phyloP scores from a whole-genome alignment of 1,140 invertebrate species.

The Eufriesea mexicana region DNA sequence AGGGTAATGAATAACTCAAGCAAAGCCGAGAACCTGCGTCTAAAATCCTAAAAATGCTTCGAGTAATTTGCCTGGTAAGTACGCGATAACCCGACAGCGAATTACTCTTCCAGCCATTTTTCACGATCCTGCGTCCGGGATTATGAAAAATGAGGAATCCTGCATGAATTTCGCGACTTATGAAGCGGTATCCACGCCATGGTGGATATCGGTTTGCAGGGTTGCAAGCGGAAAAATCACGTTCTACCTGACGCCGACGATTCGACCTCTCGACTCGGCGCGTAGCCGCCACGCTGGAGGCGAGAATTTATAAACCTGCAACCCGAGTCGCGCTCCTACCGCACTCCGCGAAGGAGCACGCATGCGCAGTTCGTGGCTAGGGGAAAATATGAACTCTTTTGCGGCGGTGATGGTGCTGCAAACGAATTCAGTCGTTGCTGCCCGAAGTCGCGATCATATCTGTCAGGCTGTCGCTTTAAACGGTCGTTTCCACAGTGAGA shows the following conservation, averaged over 20 bases:
- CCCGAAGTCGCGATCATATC: not conserved
- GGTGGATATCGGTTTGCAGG: not conserved
- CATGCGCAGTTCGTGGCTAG: no score
- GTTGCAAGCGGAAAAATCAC: not conserved
- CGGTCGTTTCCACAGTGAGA: no score
- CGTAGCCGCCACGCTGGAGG: not conserved
- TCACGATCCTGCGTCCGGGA: not conserved
- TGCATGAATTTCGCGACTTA: not conserved
- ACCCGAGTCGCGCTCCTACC: constrained; percentile 12
- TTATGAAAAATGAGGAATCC: no score
- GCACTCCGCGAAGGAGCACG: not conserved
- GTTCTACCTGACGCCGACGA: not conserved
- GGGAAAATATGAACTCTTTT: constrained; percentile 4
- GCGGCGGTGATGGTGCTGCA: not conserved
- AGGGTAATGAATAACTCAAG: no score
- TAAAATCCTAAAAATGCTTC: not conserved
- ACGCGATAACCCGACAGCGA: not conserved
- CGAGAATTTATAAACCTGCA: constrained; percentile 31
- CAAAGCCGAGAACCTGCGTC: no score
- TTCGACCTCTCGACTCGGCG: not conserved
- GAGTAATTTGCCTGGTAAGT: not conserved
- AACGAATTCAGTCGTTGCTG: not conserved
- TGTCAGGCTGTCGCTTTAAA: not conserved
- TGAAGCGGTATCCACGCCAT: not conserved
- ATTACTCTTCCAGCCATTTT: not conserved